Conservation (phyloP, 2,888 invertebrate genomes). For the Pollenia griseotomentosa region DNA sequence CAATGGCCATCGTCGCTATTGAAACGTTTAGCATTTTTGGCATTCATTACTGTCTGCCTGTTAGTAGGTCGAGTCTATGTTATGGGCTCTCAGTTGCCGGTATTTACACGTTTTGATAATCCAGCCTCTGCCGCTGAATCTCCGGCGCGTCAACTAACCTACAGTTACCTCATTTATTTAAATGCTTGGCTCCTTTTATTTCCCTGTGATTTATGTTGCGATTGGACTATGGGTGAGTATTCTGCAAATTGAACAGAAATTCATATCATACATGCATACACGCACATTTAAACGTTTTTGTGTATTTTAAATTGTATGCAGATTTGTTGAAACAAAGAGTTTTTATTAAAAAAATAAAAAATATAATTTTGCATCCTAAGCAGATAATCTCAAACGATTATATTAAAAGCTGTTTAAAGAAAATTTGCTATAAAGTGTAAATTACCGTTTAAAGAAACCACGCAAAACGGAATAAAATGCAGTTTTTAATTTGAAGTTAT, state of each 20-base stretch:
- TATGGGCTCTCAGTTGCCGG: conserved; percentile 98
- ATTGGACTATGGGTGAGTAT: conserved; percentile 96
- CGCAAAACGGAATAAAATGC: no score
- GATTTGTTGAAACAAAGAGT: no score
- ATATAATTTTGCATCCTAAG: no score
- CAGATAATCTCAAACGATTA: no score
- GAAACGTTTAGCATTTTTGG: conserved; percentile 91
- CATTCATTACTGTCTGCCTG: conserved; percentile 91
- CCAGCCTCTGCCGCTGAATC: conserved; percentile 95
- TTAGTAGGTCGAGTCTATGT: conserved; percentile 94
- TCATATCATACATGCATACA: not conserved
- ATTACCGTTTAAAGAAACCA: no score
- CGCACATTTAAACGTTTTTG: not conserved
- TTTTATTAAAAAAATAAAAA: no score
- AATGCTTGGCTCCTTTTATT: conserved; percentile 95
- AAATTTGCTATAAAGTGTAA: no score
- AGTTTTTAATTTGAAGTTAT: no score
- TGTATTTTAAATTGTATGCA: not conserved
- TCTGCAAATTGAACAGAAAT: conserved; percentile 1
- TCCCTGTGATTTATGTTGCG: conserved; percentile 96
- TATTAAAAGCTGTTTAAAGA: no score
- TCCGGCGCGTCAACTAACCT: conserved; percentile 94
- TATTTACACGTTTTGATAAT: conserved; percentile 98
- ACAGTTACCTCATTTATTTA: conserved; percentile 95
- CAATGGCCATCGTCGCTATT: conserved; percentile 74